Evolutionary conservation across 2,113 vertebrate species (phyloP).

Genomic region (Nycticorax nycticorax): DNA sequence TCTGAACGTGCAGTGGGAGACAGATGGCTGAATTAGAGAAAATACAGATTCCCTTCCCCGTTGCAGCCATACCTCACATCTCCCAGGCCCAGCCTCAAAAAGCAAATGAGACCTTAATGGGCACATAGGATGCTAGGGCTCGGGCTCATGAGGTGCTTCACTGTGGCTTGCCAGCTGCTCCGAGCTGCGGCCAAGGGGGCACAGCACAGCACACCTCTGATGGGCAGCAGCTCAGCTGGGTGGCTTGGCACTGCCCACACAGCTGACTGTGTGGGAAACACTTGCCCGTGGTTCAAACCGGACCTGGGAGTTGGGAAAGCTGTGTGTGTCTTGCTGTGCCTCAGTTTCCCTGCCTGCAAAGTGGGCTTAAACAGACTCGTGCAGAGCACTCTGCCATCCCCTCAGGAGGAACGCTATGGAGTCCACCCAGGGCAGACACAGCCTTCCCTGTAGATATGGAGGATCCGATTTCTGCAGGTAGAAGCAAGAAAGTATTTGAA

Average conservation of each 20-base stretch:
- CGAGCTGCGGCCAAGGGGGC: not conserved
- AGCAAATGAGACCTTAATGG: not conserved
- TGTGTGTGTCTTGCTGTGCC: not conserved
- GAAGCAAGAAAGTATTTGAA: not conserved
- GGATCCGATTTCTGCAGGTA: not conserved
- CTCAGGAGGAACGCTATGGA: fast-evolving
- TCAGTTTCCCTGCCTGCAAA: not conserved
- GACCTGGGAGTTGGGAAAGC: not conserved
- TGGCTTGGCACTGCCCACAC: not conserved
- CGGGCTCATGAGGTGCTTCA: not conserved
- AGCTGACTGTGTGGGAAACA: not conserved
- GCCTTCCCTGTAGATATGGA: not conserved
- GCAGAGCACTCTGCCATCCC: not conserved
- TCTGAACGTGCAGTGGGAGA: not conserved
- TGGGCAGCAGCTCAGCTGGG: fast-evolving
- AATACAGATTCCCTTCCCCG: not conserved
- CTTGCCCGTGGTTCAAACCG: not conserved
- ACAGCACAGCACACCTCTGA: not conserved
- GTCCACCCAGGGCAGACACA: not conserved
- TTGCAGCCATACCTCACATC: not conserved
- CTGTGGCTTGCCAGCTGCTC: not conserved
- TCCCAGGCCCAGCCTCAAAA: not conserved
- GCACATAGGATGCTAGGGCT: not conserved
- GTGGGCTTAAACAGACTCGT: not conserved
- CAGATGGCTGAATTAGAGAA: not conserved